phyloP scores from a whole-genome alignment of 2,113 vertebrate genomes.

The Cranoglanis bouderius region DNA sequence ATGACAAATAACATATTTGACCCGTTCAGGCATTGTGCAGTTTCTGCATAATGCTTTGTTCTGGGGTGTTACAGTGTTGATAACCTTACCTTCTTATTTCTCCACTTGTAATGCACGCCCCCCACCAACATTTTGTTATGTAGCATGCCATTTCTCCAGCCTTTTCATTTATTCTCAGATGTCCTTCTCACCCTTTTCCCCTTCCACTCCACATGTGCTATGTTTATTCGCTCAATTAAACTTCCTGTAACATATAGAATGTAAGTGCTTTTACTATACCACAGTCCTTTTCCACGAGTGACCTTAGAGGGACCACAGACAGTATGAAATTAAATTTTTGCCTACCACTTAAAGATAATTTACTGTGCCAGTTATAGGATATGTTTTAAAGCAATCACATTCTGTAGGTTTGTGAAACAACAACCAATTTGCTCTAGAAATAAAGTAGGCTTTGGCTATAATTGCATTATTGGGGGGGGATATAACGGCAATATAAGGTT shows the following conservation, averaged over 20 bases:
- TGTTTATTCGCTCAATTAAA: not conserved
- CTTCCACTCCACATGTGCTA: not conserved
- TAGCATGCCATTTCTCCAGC: not conserved
- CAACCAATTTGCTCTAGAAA: slow-evolving; percentile 17
- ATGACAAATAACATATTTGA: not conserved
- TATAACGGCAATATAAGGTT: not conserved
- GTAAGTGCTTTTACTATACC: not conserved
- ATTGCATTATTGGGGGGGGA: not conserved
- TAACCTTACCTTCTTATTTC: slow-evolving; percentile 2
- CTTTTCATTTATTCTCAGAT: not conserved
- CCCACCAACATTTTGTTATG: too few relatives aligned
- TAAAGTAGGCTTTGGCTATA: slow-evolving; percentile 2
- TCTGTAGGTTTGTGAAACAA: slow-evolving; percentile 9
- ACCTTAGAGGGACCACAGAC: not conserved
- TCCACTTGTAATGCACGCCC: too few relatives aligned
- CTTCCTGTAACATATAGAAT: not conserved
- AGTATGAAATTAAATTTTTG: slow-evolving; percentile 12
- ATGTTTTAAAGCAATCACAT: slow-evolving; percentile 2
- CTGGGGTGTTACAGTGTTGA: slow-evolving; percentile 8
- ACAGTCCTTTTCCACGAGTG: not conserved
- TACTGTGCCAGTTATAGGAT: not conserved
- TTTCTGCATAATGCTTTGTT: not conserved
- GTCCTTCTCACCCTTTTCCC: not conserved
- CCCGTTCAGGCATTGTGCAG: not conserved
- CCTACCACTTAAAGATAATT: slow-evolving; percentile 15